phyloP scores from a whole-genome alignment of 2,113 vertebrate genomes.

The Protobothrops mucrosquamatus region DNA sequence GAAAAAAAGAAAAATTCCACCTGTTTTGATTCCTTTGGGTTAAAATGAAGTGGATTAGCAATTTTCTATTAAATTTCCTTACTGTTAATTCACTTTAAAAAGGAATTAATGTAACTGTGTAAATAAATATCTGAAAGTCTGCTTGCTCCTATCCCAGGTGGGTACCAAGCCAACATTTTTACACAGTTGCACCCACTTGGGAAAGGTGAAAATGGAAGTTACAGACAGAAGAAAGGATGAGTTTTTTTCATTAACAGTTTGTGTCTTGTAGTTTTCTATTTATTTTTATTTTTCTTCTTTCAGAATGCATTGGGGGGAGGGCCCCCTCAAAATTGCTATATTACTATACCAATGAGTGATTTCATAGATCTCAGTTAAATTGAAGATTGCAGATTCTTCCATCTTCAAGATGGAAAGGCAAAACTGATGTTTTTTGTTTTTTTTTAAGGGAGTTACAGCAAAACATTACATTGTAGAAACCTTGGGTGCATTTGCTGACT shows the following conservation, averaged over 20 bases:
- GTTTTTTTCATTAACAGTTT: not conserved
- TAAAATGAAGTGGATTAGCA: constrained; percentile 46
- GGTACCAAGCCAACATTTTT: not conserved
- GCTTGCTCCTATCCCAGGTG: not conserved
- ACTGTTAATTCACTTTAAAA: not conserved
- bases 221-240: not conserved
- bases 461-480: not conserved
- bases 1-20: not conserved
- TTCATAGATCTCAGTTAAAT: not conserved
- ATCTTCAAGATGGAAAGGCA: not conserved
- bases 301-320: not conserved
- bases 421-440: not conserved
- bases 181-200: not conserved
- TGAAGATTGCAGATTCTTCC: not conserved
- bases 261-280: too few relatives aligned
- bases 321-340: not conserved
- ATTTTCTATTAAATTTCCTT: not conserved
- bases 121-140: constrained; percentile 21
- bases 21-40: constrained; percentile 22
- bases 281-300: not conserved
- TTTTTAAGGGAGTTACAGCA: not conserved
- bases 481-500: not conserved
- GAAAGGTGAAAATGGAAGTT: not conserved
- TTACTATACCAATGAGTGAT: not conserved
- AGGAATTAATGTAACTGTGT: constrained; percentile 37